Conservation (phyloP, 2,113 vertebrate genomes). For the Mionectes macconnelli region DNA sequence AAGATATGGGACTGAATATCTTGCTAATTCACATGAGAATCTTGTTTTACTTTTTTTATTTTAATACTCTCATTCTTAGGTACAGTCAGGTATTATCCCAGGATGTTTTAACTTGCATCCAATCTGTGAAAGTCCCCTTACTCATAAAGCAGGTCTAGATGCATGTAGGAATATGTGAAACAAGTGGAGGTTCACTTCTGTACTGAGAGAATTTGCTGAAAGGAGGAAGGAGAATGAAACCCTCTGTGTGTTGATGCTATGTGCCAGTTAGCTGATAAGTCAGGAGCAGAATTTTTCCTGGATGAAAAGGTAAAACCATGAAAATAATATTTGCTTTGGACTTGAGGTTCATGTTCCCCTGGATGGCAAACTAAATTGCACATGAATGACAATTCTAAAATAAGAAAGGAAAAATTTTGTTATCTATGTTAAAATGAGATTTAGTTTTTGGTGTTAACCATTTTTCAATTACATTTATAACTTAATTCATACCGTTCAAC, state of each 20-base stretch:
- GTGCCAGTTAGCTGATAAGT: background rate
- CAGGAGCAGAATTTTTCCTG: background rate
- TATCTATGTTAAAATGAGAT: background rate
- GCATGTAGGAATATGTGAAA: background rate
- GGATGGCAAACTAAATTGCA: background rate
- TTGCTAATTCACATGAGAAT: background rate
- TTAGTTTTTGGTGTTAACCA: background rate
- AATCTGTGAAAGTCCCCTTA: background rate
- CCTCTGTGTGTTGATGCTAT: accelerated
- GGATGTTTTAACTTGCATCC: background rate
- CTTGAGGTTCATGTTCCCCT: background rate
- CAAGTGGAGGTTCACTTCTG: background rate
- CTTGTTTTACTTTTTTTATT: background rate
- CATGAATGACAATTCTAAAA: background rate
- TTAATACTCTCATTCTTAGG: background rate
- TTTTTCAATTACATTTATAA: background rate
- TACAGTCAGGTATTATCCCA: background rate
- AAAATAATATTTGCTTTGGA: background rate
- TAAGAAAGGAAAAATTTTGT: background rate
- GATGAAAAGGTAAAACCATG: background rate
- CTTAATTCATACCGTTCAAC: background rate
- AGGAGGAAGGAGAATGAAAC: background rate
- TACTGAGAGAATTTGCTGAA: background rate
- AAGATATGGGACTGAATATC: background rate
- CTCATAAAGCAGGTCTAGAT: background rate